A percentile compares a stretch with the other conserved stretches of the same genome.
These are phyloP conservation scores for Nemopilema nomurai DNA, from an alignment of 30 jellyfish, hydroid and myxozoan species.

Conservation along the genomic window DNA sequence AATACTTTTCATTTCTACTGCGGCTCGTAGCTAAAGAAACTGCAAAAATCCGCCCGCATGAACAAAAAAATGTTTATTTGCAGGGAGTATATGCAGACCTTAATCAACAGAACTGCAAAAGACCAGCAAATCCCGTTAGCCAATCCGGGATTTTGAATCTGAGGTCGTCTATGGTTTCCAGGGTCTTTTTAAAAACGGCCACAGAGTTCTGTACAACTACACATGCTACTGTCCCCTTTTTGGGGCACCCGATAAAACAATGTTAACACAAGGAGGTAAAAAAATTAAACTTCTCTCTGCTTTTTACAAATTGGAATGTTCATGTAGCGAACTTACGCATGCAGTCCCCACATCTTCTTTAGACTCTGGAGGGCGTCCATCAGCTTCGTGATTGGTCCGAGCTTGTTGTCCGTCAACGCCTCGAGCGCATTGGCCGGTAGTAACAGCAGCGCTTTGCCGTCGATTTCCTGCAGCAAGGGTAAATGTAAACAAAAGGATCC, in stretches of 20 bases:
- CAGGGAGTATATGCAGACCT: too few relatives aligned
- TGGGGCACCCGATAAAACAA: not conserved
- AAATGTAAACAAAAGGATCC: not conserved
- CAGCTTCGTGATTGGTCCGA: constrained; percentile 95
- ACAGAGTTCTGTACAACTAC: not conserved
- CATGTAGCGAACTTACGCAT: constrained; percentile 24
- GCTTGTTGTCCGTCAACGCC: constrained; percentile 95
- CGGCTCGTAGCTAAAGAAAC: too few relatives aligned
- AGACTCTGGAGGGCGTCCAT: constrained; percentile 94
- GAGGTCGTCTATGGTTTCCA: not conserved
- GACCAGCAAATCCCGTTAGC: too few relatives aligned
- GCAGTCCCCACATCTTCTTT: constrained; percentile 93
- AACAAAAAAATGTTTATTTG: too few relatives aligned
- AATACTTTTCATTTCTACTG: too few relatives aligned
- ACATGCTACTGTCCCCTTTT: not conserved
- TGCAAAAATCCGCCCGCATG: too few relatives aligned
- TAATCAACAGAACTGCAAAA: too few relatives aligned
- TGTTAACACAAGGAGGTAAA: constrained; percentile 6
- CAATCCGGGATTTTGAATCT: too few relatives aligned
- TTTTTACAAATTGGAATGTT: constrained; percentile 32
- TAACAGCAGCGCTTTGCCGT: constrained; percentile 92
- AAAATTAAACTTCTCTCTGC: constrained; percentile 34
- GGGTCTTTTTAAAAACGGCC: not conserved
- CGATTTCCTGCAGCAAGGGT: constrained; percentile 77
- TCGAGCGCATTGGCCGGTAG: constrained; percentile 93